phyloP scores from a whole-genome alignment of 2,113 vertebrate species.

The Plestiodon gilberti region DNA sequence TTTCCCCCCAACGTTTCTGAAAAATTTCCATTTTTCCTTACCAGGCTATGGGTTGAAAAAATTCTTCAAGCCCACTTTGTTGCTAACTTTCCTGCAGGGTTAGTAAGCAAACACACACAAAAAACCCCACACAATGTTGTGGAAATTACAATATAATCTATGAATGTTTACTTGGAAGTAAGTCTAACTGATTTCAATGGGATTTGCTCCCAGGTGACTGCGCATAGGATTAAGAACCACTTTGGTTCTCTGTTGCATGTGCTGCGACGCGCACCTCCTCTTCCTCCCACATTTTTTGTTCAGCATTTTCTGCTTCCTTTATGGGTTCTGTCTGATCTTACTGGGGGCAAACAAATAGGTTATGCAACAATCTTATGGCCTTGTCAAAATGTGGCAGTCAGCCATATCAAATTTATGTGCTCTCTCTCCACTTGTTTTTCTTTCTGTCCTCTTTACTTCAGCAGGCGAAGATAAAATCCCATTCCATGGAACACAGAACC shows the following conservation, averaged over 20 bases:
- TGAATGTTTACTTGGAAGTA: background rate
- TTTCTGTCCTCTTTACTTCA: constrained; percentile 56
- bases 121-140: no score
- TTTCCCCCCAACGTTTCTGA: background rate
- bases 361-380: constrained; percentile 17
- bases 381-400: constrained; percentile 26
- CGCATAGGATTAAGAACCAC: background rate
- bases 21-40: background rate
- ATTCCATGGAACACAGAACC: constrained; percentile 87
- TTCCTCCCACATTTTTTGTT: background rate
- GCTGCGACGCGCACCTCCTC: background rate
- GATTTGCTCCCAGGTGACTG: background rate
- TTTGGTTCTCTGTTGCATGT: background rate
- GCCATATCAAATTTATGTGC: constrained; percentile 39
- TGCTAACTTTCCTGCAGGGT: background rate
- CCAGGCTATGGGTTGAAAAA: background rate
- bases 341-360: background rate
- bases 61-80: background rate
- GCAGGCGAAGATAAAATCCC: constrained; percentile 91
- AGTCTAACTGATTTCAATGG: background rate
- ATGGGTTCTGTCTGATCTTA: background rate
- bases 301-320: background rate
- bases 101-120: background rate
- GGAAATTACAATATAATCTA: background rate
- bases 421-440: constrained; percentile 35